phyloP scores from a whole-genome alignment of 2,113 vertebrate genomes.

The Engraulis encrasicolus region DNA sequence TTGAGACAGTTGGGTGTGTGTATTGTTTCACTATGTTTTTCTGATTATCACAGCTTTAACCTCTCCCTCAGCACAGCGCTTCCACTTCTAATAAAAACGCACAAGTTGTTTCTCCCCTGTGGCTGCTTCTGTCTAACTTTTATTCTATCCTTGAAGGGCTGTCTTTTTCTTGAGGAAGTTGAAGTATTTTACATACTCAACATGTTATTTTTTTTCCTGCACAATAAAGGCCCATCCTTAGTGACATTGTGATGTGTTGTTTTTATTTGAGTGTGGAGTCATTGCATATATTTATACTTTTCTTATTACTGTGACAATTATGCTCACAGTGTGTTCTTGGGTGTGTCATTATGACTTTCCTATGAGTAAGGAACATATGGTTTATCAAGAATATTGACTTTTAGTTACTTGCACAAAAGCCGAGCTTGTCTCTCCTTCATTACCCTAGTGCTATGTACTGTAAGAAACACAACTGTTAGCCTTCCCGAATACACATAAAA shows the following conservation, averaged over 20 bases:
- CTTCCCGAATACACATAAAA: too few species aligned
- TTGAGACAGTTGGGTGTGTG: conserved; percentile 5
- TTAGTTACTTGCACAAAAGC: background rate
- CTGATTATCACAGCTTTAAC: background rate
- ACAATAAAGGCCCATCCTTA: background rate
- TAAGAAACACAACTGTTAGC: too few species aligned
- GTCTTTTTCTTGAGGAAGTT: background rate
- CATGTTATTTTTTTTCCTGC: background rate
- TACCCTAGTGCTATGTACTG: too few species aligned
- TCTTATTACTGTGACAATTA: background rate
- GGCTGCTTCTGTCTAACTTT: background rate
- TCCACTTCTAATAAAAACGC: background rate
- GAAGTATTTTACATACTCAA: background rate
- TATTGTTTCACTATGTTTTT: background rate
- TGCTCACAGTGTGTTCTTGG: background rate
- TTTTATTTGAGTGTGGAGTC: background rate
- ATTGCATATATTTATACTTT: background rate
- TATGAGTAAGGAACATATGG: background rate
- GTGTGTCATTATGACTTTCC: background rate
- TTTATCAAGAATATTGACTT: background rate
- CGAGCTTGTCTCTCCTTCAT: too few species aligned
- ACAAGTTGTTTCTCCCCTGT: background rate
- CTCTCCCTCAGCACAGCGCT: background rate
- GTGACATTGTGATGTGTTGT: background rate
- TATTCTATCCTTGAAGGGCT: background rate